Base-by-base conservation (phyloP, 2,888 invertebrate species). In the Microctonus aethiopoides region DNA sequence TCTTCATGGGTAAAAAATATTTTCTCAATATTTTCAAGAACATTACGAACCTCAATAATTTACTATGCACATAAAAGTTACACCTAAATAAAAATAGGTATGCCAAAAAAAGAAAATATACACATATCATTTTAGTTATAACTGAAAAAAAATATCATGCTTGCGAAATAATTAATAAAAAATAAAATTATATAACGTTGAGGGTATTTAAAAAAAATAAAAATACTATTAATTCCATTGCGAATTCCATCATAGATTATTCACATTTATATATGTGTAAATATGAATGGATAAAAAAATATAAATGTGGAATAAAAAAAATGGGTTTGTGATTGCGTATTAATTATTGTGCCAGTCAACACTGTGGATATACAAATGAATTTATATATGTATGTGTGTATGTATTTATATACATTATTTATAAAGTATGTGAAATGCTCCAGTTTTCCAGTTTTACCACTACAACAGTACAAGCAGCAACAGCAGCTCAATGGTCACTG, bases 401-500 rank as follows among this genome's bases (percentile, higher is more conserved):
- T 29, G 29, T 7, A 7, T 5, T 29, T 29, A 29, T n/a, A n/a
- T n/a, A n/a, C n/a, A n/a, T n/a, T n/a, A 63, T 52, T 51, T 63
- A 63, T 52, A 16, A 22, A 32, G 26, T 39, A 54, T 61, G 63
- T 67, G 68, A 72, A 73, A 70, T 73, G 75, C 72, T 77, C 76
- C 73, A 77, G 74, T 77, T 77, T 72, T 64, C 60, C 46, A 66
- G 65, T 32, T 52, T 41, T 39, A 52, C 29, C 34, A 13, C 32
- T 5, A 9, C 10, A 36, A 10, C 10, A 10, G 36, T 7, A 46
- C 16, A 16, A 46, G 46, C 16, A 16, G 46, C 34, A 32, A 24
- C 52, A 65, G 34, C 56, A 54, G 54, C 71, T 52, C 51, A 75
- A 75, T 75, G 74, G 73, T 74, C 74, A 73, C 72, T 73, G 76